Evolutionary conservation across 2,113 vertebrate genomes (phyloP).

Genomic region (Syrmaticus mikado): DNA sequence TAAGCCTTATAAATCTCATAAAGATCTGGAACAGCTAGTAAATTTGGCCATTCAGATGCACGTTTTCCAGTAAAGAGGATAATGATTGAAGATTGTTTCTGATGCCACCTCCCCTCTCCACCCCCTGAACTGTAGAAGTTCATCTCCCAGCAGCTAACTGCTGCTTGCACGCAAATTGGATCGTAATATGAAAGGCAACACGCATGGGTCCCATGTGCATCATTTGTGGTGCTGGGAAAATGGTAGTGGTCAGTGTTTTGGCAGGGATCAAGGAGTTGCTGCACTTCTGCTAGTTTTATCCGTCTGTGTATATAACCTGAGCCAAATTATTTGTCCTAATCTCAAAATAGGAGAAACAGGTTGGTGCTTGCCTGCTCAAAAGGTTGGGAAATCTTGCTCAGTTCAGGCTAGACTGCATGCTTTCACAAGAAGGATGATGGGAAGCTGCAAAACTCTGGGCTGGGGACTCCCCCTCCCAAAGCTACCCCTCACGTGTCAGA

Average conservation of each 20-base stretch:
- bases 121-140: background rate
- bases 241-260: background rate
- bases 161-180: background rate
- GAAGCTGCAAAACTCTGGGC: background rate
- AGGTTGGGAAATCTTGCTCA: background rate
- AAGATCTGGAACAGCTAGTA: conserved; percentile 73
- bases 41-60: conserved; percentile 67
- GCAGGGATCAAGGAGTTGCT: background rate
- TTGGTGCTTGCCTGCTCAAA: background rate
- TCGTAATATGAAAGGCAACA: background rate
- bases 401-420: rapidly evolving
- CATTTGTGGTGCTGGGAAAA: background rate
- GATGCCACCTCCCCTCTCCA: conserved; percentile 50
- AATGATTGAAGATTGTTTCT: conserved; percentile 52
- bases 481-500: rapidly evolving
- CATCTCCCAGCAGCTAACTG: background rate
- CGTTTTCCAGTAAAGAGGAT: conserved; percentile 72
- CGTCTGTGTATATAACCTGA: background rate
- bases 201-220: rapidly evolving
- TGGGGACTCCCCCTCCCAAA: background rate
- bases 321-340: background rate
- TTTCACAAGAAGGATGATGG: rapidly evolving
- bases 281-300: background rate
- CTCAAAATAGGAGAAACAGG: background rate
- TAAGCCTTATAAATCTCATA: conserved; percentile 71